phyloP scores from a whole-genome alignment of 1,140 invertebrate species.

The Samia ricini region DNA sequence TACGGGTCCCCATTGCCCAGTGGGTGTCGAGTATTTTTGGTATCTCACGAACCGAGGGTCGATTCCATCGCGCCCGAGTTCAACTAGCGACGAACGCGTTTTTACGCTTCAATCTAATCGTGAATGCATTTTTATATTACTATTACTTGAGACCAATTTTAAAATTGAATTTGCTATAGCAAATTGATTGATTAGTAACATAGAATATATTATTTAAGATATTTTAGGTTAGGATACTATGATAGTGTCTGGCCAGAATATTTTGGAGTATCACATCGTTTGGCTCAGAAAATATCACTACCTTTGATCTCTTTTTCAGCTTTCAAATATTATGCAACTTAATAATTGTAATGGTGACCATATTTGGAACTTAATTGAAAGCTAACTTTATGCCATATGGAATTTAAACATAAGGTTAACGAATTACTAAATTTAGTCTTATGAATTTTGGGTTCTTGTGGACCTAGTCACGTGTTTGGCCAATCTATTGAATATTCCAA shows the following conservation, averaged over 20 bases:
- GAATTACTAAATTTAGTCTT: slow-evolving; percentile 77
- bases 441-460: slow-evolving; percentile 66
- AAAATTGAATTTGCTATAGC: slow-evolving; percentile 72
- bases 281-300: slow-evolving; percentile 77
- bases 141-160: slow-evolving; percentile 74
- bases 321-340: slow-evolving; percentile 76
- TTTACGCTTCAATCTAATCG: slow-evolving; percentile 58
- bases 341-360: slow-evolving; percentile 69
- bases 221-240: slow-evolving; percentile 77
- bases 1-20: slow-evolving; percentile 33
- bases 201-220: slow-evolving; percentile 73
- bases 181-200: slow-evolving; percentile 68
- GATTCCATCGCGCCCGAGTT: not conserved
- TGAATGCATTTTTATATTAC: slow-evolving; percentile 69
- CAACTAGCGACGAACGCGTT: slow-evolving; percentile 16
- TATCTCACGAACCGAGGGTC: slow-evolving; percentile 16
- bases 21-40: slow-evolving; percentile 17
- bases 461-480: slow-evolving; percentile 76
- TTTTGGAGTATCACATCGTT: slow-evolving; percentile 77
- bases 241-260: slow-evolving; percentile 77
- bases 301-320: slow-evolving; percentile 76
- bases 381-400: slow-evolving; percentile 77
- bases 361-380: slow-evolving; percentile 72
- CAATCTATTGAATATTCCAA: slow-evolving; percentile 76
- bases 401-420: slow-evolving; percentile 77